phyloP scores from a whole-genome alignment of 2,888 invertebrate genomes.

The Gisinianus flammeolus region DNA sequence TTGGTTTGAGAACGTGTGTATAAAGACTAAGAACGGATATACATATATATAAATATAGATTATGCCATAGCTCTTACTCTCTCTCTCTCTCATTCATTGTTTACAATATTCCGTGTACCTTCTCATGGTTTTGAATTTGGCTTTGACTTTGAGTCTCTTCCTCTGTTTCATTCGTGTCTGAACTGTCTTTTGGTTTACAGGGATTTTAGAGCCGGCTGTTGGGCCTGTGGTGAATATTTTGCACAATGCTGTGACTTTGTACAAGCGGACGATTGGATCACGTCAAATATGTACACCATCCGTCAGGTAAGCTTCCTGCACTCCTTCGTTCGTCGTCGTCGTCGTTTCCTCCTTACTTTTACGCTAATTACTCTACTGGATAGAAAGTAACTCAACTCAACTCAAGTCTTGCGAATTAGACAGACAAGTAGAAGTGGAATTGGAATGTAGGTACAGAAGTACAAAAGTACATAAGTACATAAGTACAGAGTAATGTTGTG shows the following conservation, averaged over 20 bases:
- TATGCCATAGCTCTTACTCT: not conserved
- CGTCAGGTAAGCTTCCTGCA: constrained; percentile 62
- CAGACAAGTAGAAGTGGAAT: not conserved
- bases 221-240: constrained; percentile 59
- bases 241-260: constrained; percentile 64
- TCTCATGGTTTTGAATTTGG: not conserved
- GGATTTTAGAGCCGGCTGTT: constrained; percentile 58
- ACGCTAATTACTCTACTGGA: not conserved
- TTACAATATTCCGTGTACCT: not conserved
- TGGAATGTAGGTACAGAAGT: too few relatives aligned
- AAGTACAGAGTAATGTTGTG: too few relatives aligned
- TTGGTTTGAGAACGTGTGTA: not conserved
- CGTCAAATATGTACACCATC: constrained; percentile 69
- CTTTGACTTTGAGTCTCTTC: not conserved
- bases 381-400: not conserved
- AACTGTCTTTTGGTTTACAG: constrained; percentile 41
- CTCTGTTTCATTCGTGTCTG: not conserved
- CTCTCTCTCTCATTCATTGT: not conserved
- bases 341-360: not conserved
- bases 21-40: not conserved
- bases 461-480: too few relatives aligned
- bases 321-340: not conserved
- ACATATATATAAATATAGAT: too few relatives aligned
- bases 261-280: constrained; percentile 68
- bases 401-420: not conserved